Percentiles rank a stretch among this genome's conserved stretches.
Evolutionary conservation across 2,888 invertebrate species (phyloP).

Genomic region (Ypsolopha scabrella): DNA sequence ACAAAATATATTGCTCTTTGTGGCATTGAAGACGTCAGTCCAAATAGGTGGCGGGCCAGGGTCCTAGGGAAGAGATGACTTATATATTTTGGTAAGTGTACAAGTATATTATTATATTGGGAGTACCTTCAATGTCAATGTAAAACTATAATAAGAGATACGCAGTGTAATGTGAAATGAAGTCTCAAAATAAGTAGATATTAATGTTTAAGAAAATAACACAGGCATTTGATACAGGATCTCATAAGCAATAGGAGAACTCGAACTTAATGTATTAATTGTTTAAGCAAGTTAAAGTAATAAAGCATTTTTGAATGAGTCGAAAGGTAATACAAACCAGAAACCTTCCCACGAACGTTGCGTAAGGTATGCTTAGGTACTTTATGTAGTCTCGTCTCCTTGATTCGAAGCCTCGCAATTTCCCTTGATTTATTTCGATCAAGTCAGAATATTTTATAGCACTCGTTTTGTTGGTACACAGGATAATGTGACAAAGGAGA

Average conservation of each 20-base stretch:
- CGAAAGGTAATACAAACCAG: slow-evolving; percentile 6
- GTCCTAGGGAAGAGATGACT: slow-evolving; percentile 7
- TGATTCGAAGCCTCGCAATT: slow-evolving; percentile 8
- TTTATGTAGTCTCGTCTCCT: slow-evolving; percentile 5
- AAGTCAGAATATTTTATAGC: no score
- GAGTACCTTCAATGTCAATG: not conserved
- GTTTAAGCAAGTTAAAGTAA: no score
- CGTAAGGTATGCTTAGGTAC: slow-evolving; percentile 14
- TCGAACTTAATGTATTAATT: no score
- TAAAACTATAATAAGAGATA: no score
- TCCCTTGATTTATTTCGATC: slow-evolving; percentile 10
- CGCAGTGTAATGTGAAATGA: no score
- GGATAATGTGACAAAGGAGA: not conserved
- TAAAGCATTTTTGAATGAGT: no score
- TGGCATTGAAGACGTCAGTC: slow-evolving; percentile 11
- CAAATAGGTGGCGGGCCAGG: slow-evolving; percentile 12
- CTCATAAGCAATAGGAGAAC: no score
- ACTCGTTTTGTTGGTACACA: not conserved
- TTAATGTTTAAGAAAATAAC: no score
- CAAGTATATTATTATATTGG: not conserved
- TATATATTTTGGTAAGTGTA: not conserved
- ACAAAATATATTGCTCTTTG: slow-evolving; percentile 7
- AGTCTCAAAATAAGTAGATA: no score
- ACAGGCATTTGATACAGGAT: no score
- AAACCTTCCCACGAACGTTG: slow-evolving; percentile 11